Evolutionary conservation across 2,113 vertebrate genomes (phyloP), one percentile per base, ranked within the genome.

Genomic region (Morone chrysops): DNA sequence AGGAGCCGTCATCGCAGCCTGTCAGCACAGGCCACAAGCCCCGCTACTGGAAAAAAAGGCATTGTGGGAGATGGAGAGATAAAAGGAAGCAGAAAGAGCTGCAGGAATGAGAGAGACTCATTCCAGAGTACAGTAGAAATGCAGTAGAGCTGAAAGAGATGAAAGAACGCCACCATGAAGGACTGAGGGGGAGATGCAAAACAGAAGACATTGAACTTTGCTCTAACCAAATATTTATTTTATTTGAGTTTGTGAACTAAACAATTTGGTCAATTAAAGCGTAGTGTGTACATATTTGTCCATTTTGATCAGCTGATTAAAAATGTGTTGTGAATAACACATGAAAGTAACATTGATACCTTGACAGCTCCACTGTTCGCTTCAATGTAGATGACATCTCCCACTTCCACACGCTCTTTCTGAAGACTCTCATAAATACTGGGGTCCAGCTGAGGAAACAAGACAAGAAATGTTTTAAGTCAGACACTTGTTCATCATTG

Each of bases 361-460:
- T 99, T 99, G 72, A 99, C 98, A 0, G 98, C 97, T 60, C 98
- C 98, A 17, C 98, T 99, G 95, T 99, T 99, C 70, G 98, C 97
- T 94, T 99, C 98, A 6, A 99, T 99, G 91, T 99, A 99, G 94
- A 99, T 99, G 89, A 99, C 98, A 0, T 99, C 98, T 43, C 98
- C 98, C 0, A 97, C 97, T 92, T 99, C 98, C 40, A 99, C 98
- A 5, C 97, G 95, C 84, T 99, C 98, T 88, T 99, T 99, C 94
- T 99, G 98, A 82, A 99, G 94, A 88, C 98, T 99, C 92, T 99
- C 98, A 87, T 99, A 99, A 89, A 99, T 99, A 92, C 98, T 99
- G 31, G 98, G 98, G 87, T 99, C 98, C 95, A 99, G 93, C 98
- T 99, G 57, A 48, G 93, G 77, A 83, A 48, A 87, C 7, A 61